Conservation (phyloP, 2,888 invertebrate genomes). For the Sepiola atlantica region DNA sequence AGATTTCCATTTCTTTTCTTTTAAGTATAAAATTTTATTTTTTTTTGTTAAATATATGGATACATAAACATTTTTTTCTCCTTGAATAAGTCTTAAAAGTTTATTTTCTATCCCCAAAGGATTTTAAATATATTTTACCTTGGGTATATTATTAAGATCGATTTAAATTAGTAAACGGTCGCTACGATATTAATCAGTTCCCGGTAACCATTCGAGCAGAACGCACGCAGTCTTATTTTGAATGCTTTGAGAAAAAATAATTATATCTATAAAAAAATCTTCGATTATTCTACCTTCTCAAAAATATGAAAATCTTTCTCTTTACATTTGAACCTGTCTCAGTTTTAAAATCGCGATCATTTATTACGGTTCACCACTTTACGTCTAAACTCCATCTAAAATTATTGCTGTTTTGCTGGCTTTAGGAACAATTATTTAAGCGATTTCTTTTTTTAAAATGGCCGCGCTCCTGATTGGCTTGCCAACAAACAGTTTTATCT, state of each 20-base stretch:
- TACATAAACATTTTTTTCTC: too few relatives aligned
- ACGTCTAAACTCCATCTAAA: neutral
- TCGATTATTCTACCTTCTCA: slow-evolving; percentile 19
- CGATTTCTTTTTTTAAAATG: neutral
- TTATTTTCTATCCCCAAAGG: neutral
- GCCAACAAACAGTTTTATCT: neutral
- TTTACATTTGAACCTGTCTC: neutral
- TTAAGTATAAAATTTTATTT: too few relatives aligned
- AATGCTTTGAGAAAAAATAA: neutral
- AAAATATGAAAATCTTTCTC: neutral
- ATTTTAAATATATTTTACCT: neutral
- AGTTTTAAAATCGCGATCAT: neutral
- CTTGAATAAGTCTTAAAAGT: neutral
- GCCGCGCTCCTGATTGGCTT: neutral
- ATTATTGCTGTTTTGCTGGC: neutral
- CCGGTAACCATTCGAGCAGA: slow-evolving; percentile 19
- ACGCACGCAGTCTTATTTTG: neutral
- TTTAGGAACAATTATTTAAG: neutral
- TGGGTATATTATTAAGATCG: neutral
- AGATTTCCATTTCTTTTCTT: neutral
- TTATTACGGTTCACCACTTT: neutral
- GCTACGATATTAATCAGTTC: neutral
- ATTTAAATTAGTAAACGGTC: neutral
- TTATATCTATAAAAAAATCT: neutral
- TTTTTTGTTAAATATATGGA: too few relatives aligned